A percentile compares a stretch with the other conserved stretches of the same genome.
Conservation (phyloP, 2,113 vertebrate species). For the Microcebus jonahi region DNA sequence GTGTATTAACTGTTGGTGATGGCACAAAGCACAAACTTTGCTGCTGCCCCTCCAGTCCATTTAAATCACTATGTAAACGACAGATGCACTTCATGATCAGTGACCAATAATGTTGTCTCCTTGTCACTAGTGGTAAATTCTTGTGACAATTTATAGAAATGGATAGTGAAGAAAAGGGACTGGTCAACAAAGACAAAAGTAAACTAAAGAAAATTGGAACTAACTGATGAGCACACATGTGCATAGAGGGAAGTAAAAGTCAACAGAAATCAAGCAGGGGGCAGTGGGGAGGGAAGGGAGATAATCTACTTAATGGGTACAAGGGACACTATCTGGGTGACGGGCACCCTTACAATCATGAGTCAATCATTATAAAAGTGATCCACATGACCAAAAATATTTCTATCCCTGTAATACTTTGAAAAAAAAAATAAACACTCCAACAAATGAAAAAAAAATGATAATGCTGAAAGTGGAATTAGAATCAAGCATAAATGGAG, state of each 20-base stretch:
- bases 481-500: background rate
- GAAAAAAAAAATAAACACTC: too few relatives aligned
- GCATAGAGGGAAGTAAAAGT: too few relatives aligned
- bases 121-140: background rate
- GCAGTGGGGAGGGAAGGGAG: too few relatives aligned
- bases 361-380: too few relatives aligned
- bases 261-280: too few relatives aligned
- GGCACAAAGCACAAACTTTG: background rate
- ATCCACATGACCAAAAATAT: too few relatives aligned
- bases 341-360: too few relatives aligned
- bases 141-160: slow-evolving; percentile 19
- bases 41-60: background rate
- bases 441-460: background rate
- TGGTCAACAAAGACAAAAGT: background rate
- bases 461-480: background rate
- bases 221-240: too few relatives aligned
- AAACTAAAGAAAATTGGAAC: background rate
- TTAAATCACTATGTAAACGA: background rate
- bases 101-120: background rate
- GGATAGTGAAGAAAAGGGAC: background rate
- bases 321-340: too few relatives aligned
- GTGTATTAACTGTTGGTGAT: background rate
- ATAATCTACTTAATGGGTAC: too few relatives aligned
- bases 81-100: background rate
- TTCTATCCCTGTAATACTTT: too few relatives aligned